A percentile compares a stretch with the other conserved stretches of the same genome.
phyloP scores from a whole-genome alignment of 1,140 invertebrate species.

The Drosophila pallidifrons region DNA sequence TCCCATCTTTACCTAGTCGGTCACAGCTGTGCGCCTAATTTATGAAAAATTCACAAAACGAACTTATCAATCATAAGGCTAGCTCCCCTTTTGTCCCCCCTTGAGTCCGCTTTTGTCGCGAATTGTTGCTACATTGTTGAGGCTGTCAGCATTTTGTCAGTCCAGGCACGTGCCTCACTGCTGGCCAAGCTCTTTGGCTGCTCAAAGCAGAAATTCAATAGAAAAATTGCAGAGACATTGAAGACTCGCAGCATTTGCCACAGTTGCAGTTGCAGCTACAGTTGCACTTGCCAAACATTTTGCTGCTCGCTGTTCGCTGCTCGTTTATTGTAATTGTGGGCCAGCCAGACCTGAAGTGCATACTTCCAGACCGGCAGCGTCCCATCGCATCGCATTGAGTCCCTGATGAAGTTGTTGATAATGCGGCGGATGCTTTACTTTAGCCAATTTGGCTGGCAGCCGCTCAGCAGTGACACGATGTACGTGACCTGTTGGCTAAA shows the following conservation, averaged over 20 bases:
- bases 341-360: constrained; percentile 14
- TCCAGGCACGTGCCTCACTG: constrained; percentile 70
- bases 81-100: constrained; percentile 19
- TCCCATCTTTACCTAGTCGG: background rate
- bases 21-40: constrained; percentile 74
- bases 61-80: constrained; percentile 82
- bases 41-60: constrained; percentile 83
- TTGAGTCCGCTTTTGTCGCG: background rate
- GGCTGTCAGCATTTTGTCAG: constrained; percentile 55
- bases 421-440: constrained; percentile 78
- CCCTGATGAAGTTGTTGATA: constrained; percentile 78
- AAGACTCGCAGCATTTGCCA: constrained; percentile 46
- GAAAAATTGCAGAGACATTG: constrained; percentile 70
- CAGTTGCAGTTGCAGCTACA: constrained; percentile 38
- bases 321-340: constrained; percentile 53
- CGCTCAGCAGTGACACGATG: constrained; percentile 78
- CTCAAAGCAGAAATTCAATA: constrained; percentile 70
- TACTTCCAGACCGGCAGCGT: constrained; percentile 6
- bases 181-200: constrained; percentile 44
- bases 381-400: constrained; percentile 23
- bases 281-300: constrained; percentile 74
- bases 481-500: constrained; percentile 75
- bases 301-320: constrained; percentile 51
- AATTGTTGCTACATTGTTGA: constrained; percentile 60
- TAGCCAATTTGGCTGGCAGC: constrained; percentile 80